Conservation (phyloP, 2,113 vertebrate species). For the Notechis scutatus region DNA sequence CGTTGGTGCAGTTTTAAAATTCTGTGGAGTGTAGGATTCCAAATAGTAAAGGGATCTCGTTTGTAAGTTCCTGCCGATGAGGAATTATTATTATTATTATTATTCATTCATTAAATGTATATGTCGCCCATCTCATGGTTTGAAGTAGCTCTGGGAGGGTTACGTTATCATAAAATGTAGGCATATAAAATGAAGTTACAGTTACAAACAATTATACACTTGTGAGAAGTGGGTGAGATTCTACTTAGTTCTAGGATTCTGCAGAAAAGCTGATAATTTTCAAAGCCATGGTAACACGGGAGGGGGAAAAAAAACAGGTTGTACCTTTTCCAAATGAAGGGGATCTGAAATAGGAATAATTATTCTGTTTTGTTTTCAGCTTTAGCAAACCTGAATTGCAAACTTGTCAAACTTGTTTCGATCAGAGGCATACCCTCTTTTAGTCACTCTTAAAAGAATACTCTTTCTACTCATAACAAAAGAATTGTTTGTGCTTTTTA, state of each 20-base stretch:
- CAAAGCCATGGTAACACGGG: background rate
- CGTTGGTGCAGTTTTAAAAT: too few species aligned
- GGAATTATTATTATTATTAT: background rate
- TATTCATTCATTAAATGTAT: background rate
- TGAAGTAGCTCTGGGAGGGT: background rate
- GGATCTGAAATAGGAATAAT: background rate
- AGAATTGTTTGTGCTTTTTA: too few species aligned
- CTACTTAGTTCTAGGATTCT: too few species aligned
- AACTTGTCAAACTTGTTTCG: background rate
- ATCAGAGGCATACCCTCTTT: background rate
- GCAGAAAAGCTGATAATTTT: background rate
- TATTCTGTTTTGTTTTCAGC: background rate
- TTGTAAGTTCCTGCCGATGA: background rate
- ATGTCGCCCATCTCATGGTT: background rate
- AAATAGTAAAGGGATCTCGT: background rate
- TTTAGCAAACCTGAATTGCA: background rate
- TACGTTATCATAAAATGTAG: background rate
- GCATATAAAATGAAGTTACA: background rate
- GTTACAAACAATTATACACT: too few species aligned
- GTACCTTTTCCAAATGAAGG: background rate
- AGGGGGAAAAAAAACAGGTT: background rate
- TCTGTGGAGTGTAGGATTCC: background rate
- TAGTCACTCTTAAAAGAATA: background rate
- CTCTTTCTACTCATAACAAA: background rate
- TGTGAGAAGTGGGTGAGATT: background rate